Evolutionary conservation across 2,888 invertebrate species (phyloP), one percentile per base, ranked within the genome.

Genomic region (Phytoseiulus persimilis): DNA sequence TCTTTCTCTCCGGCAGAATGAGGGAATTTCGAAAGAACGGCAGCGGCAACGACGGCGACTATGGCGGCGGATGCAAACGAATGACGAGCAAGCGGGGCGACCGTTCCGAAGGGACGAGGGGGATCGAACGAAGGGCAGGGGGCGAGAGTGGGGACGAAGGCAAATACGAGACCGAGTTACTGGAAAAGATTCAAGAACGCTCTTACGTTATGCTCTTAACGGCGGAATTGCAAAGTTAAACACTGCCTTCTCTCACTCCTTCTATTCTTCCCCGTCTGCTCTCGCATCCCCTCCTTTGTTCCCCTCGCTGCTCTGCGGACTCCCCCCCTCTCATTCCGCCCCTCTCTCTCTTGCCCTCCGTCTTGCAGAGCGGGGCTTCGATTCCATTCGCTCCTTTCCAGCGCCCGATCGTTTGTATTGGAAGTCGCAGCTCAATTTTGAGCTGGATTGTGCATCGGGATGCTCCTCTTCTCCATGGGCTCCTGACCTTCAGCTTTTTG

Each of bases 1-100:
- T 87, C 87, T 45, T 45, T 87, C 83, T 83, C 33, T 87, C 87
- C 33, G 87, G n/a, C 33, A 87, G 87, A 9, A 87, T 18, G 3
- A 31, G 84, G 32, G 31, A 45, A 33, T 87, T 65, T 65, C 65
- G 65, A 65, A 65, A 33, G 32, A 33, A 14, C 87, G 87, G n/a
- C 45, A 32, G 84, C 84, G 84, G 32, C 33, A 31, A 32, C 31
- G 84, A 23, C 33, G 84, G 3, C n/a, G 84, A 31, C 83, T n/a
- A 31, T 31, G 83, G 83, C 83, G 83, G 83, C 31, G 83, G 83
- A 31, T 31, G 83, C 83, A 33, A 32, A 31, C 45, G 87, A n/a
- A 39, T 23, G 33, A 31, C 87, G 65, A 23, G 65, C 65, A 18
- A 65, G 28, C 65, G 65, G 28, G 28, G 28, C 9, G 5, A 65